Conservation (phyloP, 2,113 vertebrate species). For the Heterochromis multidens region DNA sequence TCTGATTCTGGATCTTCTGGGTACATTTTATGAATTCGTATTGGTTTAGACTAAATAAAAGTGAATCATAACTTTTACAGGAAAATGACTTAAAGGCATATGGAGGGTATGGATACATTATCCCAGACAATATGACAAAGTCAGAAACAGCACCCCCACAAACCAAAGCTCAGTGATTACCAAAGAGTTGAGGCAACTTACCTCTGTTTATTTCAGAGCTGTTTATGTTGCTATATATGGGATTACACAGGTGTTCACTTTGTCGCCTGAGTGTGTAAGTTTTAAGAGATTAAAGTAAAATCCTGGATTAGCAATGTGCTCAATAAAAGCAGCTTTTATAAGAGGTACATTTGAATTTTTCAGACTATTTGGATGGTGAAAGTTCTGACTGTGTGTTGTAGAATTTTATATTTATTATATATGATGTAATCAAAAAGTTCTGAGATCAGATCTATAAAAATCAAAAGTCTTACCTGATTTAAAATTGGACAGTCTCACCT, state of each 20-base stretch:
- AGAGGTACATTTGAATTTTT: neutral
- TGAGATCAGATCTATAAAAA: neutral
- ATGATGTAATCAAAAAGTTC: neutral
- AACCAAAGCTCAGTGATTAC: conserved; percentile 19
- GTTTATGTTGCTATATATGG: neutral
- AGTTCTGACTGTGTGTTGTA: neutral
- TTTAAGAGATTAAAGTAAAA: neutral
- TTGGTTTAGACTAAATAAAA: neutral
- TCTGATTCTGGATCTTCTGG: neutral
- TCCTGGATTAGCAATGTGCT: neutral
- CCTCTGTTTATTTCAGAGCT: neutral
- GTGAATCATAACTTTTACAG: neutral
- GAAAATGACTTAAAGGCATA: neutral
- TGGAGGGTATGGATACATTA: neutral
- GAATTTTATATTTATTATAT: neutral
- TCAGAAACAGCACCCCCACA: neutral
- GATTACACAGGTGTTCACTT: conserved; percentile 1
- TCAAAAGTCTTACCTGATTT: neutral
- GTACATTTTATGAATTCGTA: neutral
- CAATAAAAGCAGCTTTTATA: neutral
- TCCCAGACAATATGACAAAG: neutral
- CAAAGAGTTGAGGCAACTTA: conserved; percentile 1
- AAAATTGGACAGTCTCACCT: neutral
- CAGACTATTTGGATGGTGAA: neutral
- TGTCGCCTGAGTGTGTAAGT: neutral